Percentiles rank a stretch among this genome's conserved stretches.
phyloP scores from a whole-genome alignment of 2,113 vertebrate species.

The Lepus timidus region DNA sequence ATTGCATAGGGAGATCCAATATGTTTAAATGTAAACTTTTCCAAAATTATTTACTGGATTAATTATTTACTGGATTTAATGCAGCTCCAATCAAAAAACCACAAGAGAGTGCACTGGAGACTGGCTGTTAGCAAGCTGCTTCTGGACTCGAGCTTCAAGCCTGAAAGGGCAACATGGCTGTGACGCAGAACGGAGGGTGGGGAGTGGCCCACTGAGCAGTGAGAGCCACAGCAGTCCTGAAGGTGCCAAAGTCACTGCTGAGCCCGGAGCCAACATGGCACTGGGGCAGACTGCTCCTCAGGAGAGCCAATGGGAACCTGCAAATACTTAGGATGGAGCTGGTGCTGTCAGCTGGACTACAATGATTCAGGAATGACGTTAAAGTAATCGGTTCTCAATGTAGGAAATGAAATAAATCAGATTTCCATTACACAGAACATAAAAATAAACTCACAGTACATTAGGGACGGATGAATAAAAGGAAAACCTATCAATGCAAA shows the following conservation, averaged over 20 bases:
- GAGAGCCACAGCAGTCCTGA: neutral
- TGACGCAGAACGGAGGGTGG: neutral
- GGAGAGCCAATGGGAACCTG: neutral
- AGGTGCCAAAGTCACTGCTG: neutral
- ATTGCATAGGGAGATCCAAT: neutral
- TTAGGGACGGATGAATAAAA: neutral
- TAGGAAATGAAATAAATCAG: neutral
- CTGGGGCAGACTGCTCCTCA: neutral
- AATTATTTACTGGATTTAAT: neutral
- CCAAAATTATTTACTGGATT: neutral
- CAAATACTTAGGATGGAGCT: neutral
- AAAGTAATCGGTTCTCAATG: neutral
- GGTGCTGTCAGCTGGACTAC: neutral
- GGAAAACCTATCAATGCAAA: neutral
- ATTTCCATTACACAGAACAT: neutral
- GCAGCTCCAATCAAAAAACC: neutral
- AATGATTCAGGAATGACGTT: neutral
- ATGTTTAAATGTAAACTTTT: neutral
- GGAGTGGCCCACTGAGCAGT: no score
- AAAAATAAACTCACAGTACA: neutral
- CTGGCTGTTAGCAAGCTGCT: neutral
- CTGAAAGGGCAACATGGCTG: neutral
- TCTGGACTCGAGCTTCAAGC: neutral
- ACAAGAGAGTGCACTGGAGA: neutral
- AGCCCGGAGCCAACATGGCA: neutral